Evolutionary conservation across 1,140 invertebrate genomes (phyloP), one percentile per base, ranked within the genome.

Genomic region (Neodiprion pinetum): DNA sequence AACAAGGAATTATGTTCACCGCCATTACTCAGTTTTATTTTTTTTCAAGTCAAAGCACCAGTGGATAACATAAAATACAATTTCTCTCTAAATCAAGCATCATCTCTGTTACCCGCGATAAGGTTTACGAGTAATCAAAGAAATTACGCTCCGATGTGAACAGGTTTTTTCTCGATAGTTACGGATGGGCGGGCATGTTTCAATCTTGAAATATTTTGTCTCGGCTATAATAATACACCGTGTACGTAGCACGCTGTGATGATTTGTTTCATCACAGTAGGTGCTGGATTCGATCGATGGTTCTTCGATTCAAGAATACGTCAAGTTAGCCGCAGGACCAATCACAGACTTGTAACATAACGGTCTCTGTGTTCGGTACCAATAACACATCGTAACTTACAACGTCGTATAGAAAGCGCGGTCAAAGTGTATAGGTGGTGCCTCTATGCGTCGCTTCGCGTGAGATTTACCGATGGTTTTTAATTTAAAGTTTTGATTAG

Each of bases 151-250:
- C 28, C 28, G 28, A 40, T 40, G 28, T 40, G 28, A 40, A 40
- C 28, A 40, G 28, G 28, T 1, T 5, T 40, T 40, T 40, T 40
- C 28, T 40, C 28, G 28, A 3, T 17, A 17, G 11, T 17, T 61
- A 61, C 9, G 11, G 53, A 61, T 12, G 7, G 11, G 53, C n/a
- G 11, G 4, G 53, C 53, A 61, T 61, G 53, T 61, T 61, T 61
- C 53, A 61, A 61, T 61, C 53, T 40, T 40, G n/a, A 61, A 61
- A 61, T 17, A 61, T 61, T 61, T 61, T 61, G 53, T 61, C 53
- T 61, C n/a, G n/a, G 11, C 5, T 61, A 61, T 61, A 61, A 61
- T 61, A 17, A 61, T 61, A 61, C 53, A 17, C n/a, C 53, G n/a
- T 61, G 53, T 61, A 61, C 53, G 28, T 61, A 61, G 53, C 53